Conservation (phyloP, 1,140 invertebrate species). For the Drosophila ohnishii region DNA sequence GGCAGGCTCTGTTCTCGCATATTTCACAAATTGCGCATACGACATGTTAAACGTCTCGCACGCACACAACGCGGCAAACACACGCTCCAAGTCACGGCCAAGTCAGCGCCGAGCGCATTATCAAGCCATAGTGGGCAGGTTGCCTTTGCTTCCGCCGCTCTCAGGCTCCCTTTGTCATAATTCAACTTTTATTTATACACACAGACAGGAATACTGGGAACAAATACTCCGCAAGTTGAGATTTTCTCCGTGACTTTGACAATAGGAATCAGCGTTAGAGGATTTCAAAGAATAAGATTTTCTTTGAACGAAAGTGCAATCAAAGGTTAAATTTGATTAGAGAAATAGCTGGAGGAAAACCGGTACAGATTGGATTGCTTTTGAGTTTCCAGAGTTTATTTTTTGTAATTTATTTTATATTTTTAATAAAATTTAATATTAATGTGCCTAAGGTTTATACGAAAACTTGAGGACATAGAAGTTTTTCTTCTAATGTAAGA, state of each 20-base stretch:
- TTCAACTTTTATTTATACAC: conserved; percentile 76
- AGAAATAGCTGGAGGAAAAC: neutral
- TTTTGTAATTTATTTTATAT: no score
- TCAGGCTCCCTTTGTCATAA: conserved; percentile 67
- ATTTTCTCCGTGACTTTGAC: conserved; percentile 13
- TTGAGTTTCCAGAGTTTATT: no score
- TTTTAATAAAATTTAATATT: no score
- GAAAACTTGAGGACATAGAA: no score
- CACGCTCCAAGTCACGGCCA: conserved; percentile 38
- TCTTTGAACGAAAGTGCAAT: neutral
- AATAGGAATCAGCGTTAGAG: neutral
- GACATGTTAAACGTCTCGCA: conserved; percentile 76
- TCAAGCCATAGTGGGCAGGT: conserved; percentile 61
- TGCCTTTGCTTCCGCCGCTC: conserved; percentile 23
- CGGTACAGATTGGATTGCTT: neutral
- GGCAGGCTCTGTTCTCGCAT: conserved; percentile 62
- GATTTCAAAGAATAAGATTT: neutral
- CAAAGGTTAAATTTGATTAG: neutral
- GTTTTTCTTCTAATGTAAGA: neutral
- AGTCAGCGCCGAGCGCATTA: conserved; percentile 68
- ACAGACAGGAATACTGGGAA: conserved; percentile 23
- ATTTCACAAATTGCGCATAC: conserved; percentile 82
- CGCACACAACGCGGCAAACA: conserved; percentile 35
- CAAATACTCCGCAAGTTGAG: conserved; percentile 1
- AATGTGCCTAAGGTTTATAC: no score